phyloP scores from a whole-genome alignment of 2,113 vertebrate genomes.

The Oryzias celebensis region DNA sequence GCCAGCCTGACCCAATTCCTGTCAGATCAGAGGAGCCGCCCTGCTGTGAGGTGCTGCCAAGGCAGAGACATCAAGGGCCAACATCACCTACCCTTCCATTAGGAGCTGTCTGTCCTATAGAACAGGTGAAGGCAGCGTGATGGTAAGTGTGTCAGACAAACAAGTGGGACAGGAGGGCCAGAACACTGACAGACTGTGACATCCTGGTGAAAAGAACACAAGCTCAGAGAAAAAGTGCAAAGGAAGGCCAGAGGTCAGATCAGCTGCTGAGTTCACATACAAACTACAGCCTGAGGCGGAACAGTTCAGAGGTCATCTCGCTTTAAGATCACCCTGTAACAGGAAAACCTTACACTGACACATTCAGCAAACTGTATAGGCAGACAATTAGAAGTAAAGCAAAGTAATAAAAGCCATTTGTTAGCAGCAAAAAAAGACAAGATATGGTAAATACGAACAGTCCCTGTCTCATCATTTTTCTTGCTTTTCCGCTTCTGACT shows the following conservation, averaged over 20 bases:
- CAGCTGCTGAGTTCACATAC: background rate
- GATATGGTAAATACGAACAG: background rate
- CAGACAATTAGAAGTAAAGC: background rate
- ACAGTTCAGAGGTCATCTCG: background rate
- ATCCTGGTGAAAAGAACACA: background rate
- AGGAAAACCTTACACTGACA: no score
- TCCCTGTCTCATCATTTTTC: no score
- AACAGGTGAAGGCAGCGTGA: background rate
- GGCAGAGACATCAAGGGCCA: background rate
- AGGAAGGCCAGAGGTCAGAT: slow-evolving; percentile 10
- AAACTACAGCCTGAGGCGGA: background rate
- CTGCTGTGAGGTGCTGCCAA: slow-evolving; percentile 9
- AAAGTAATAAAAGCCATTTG: background rate
- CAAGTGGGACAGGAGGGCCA: background rate
- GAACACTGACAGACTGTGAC: slow-evolving; percentile 1
- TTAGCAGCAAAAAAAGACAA: background rate
- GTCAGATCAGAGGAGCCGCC: background rate
- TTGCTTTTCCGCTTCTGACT: no score
- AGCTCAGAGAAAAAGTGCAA: slow-evolving; percentile 10
- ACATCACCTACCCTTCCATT: slow-evolving; percentile 10
- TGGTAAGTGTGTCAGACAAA: slow-evolving; percentile 25
- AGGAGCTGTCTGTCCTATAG: background rate
- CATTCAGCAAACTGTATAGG: background rate
- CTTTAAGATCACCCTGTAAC: background rate
- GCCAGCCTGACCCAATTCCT: slow-evolving; percentile 24